Evolutionary conservation across 1,140 invertebrate species (phyloP).

Genomic region (Odontomachus brunneus): DNA sequence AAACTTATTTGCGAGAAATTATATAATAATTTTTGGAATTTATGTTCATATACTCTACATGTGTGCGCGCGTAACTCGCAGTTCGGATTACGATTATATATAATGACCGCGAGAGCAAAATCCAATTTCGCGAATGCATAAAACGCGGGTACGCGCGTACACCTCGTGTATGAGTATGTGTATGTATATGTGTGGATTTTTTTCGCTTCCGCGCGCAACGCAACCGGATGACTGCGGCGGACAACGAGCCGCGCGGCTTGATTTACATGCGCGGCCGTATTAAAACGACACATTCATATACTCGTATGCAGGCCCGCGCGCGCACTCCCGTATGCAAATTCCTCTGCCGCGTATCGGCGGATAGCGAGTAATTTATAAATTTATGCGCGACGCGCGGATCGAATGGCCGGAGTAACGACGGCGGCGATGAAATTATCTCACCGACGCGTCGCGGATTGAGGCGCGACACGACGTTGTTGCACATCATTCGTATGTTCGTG

Average conservation of each 20-base stretch:
- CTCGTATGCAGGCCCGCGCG: conserved; percentile 8
- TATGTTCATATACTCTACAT: no score
- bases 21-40: no score
- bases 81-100: conserved; percentile 35
- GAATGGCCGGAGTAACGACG: neutral
- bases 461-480: neutral
- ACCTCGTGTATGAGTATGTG: neutral
- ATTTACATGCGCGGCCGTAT: conserved; percentile 37
- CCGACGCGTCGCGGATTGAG: neutral
- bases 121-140: conserved; percentile 38
- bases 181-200: conserved; percentile 6
- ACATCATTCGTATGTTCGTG: conserved; percentile 5
- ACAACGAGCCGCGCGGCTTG: conserved; percentile 44
- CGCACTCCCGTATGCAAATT: conserved; percentile 41
- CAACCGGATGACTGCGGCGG: conserved; percentile 24
- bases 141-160: conserved; percentile 8
- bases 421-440: conserved; percentile 38
- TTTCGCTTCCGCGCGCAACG: neutral
- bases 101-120: conserved; percentile 5
- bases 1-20: neutral
- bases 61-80: neutral
- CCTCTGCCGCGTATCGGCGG: conserved; percentile 13
- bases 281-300: conserved; percentile 49
- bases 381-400: conserved; percentile 45
- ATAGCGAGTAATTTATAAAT: conserved; percentile 57